Evolutionary conservation across 2,113 vertebrate species (phyloP), one percentile per base, ranked within the genome.

Genomic region (Ailurus styani): DNA sequence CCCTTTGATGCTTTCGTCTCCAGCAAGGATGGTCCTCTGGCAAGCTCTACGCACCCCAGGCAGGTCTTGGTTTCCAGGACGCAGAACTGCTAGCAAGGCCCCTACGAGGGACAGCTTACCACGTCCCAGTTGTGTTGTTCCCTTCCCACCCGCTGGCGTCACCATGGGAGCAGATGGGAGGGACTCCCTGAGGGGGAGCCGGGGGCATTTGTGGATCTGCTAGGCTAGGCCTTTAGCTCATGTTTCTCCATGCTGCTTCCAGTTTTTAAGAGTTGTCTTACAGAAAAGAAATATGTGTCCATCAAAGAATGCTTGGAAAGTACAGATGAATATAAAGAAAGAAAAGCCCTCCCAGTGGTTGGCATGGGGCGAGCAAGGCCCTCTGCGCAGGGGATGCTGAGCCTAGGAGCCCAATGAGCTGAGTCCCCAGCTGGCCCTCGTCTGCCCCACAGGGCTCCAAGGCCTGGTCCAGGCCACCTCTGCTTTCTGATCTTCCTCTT

Each of bases 361-460:
- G 91, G 37, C 37, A 50, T 17, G 81, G 64, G 42, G 42, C 17
- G 3, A 42, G 68, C 13, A 12, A 20, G 15, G 42, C 40, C 27
- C 60, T 70, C 11, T 42, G 47, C 8, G 8, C 20, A 60, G 42
- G 77, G 27, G 83, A 77, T 29, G 7, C 62, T 42, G 6, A 12
- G 17, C 13, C 40, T 23, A 21, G 15, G 4, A 77, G 18, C 8
- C 29, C 45, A n/a, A 17, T 0, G 1, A 17, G 60, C 57, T 55
- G 7, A 13, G 10, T 10, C 52, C 25, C 0, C 9, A 60, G 40
- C 52, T 11, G 50, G 40, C 13, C 11, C 23, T 29, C 3, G 0
- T 14, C 31, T 27, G 37, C 13, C 10, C 9, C 17, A 34, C 0
- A 7, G 0, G 25, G 12, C 77, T 18, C 34, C 0, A 3, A 90